Conservation (phyloP, 1,140 invertebrate species). For the Sarcophaga peregrina region DNA sequence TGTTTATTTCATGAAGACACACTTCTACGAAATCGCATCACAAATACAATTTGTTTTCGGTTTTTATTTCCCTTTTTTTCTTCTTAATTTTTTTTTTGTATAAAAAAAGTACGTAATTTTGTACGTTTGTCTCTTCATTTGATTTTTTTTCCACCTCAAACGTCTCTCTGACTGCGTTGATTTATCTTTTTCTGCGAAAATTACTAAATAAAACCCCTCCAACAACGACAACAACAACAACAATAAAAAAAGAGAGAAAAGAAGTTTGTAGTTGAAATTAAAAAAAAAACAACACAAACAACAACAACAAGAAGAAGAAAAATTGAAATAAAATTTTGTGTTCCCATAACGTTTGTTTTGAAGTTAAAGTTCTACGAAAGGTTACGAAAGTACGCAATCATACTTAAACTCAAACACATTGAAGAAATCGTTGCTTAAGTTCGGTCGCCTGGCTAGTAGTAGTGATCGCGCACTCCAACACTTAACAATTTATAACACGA, state of each 20-base stretch:
- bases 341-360: conserved; percentile 19
- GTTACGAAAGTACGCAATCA: conserved; percentile 20
- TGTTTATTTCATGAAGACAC: conserved; percentile 32
- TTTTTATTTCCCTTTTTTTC: too few species aligned
- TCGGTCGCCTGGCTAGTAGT: too few species aligned
- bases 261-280: not conserved
- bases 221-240: not conserved
- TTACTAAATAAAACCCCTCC: conserved; percentile 11
- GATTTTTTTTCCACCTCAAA: not conserved
- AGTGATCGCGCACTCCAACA: too few species aligned
- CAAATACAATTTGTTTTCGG: conserved; percentile 3
- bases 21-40: conserved; percentile 46
- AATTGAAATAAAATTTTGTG: too few species aligned
- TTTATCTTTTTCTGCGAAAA: conserved; percentile 17
- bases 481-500: too few species aligned
- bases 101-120: not conserved
- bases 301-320: too few species aligned
- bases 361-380: conserved; percentile 25
- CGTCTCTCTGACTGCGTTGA: not conserved
- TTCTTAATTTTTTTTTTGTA: not conserved
- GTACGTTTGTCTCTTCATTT: not conserved
- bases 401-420: not conserved
- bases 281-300: not conserved
- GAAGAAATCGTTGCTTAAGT: too few species aligned
- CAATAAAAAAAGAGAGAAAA: not conserved